Percentiles rank a stretch among this genome's conserved stretches.
These are phyloP conservation scores for Rousettus madagascariensis DNA, from an alignment of 2,797 vertebrate genomes.

Conservation along the genomic window DNA sequence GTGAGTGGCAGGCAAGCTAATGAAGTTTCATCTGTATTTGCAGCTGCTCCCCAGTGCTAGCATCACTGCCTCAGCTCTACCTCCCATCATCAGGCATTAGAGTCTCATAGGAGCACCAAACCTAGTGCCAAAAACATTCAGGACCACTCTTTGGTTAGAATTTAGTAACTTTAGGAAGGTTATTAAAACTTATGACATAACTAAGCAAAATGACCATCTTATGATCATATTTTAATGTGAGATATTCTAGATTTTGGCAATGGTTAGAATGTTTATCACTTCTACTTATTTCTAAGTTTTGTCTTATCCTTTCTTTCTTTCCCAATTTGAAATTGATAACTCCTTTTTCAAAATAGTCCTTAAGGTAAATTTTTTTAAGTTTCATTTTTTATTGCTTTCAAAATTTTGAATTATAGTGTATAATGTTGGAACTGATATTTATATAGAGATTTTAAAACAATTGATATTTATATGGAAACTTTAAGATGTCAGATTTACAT, in stretches of 20 bases:
- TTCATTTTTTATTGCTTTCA: background rate
- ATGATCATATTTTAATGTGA: background rate
- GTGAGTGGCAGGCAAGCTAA: too few species aligned
- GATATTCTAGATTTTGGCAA: background rate
- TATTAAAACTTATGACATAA: background rate
- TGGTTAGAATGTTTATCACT: background rate
- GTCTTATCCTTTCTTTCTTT: background rate
- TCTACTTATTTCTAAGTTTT: background rate
- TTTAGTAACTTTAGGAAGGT: background rate
- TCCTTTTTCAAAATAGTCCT: background rate
- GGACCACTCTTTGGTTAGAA: background rate
- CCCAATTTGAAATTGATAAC: background rate
- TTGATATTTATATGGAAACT: background rate
- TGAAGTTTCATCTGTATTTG: too few species aligned
- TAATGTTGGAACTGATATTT: conserved; percentile 26
- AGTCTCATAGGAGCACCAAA: too few species aligned
- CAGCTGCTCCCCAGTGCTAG: too few species aligned
- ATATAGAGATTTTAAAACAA: background rate
- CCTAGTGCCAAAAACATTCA: too few species aligned
- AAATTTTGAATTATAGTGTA: background rate
- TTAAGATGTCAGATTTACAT: background rate
- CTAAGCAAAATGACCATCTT: background rate
- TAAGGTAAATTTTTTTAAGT: background rate
- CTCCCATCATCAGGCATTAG: too few species aligned
- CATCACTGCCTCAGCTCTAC: too few species aligned